Evolutionary conservation across 1,140 invertebrate species (phyloP).

Genomic region (Sipha flava): DNA sequence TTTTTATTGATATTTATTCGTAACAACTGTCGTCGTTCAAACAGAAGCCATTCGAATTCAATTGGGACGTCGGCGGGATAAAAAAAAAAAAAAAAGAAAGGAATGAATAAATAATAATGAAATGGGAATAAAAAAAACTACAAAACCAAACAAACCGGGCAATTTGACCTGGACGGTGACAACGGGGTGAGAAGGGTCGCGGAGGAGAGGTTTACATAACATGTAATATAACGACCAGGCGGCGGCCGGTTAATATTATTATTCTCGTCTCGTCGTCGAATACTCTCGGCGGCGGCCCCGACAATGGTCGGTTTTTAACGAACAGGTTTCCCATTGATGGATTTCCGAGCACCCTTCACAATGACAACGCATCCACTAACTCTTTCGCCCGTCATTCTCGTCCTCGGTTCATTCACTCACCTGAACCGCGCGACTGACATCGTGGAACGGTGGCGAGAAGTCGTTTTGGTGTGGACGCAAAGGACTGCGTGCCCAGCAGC

Average conservation of each 20-base stretch:
- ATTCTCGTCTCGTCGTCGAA: background rate
- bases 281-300: background rate
- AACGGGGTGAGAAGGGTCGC: background rate
- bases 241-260: background rate
- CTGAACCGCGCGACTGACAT: background rate
- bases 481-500: no score
- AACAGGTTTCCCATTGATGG: conserved; percentile 19
- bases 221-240: background rate
- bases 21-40: background rate
- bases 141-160: background rate
- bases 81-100: background rate
- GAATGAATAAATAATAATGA: background rate
- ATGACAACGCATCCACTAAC: background rate
- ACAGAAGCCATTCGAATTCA: background rate
- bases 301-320: conserved; percentile 9
- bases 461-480: no score
- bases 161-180: background rate
- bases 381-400: background rate
- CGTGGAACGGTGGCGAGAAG: background rate
- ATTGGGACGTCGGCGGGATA: background rate
- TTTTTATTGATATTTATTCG: background rate
- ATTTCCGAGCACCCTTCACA: conserved; percentile 14
- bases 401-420: background rate
- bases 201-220: background rate
- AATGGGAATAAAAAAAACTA: background rate